Conservation (phyloP, 2,888 invertebrate genomes). For the Merodon equestris region DNA sequence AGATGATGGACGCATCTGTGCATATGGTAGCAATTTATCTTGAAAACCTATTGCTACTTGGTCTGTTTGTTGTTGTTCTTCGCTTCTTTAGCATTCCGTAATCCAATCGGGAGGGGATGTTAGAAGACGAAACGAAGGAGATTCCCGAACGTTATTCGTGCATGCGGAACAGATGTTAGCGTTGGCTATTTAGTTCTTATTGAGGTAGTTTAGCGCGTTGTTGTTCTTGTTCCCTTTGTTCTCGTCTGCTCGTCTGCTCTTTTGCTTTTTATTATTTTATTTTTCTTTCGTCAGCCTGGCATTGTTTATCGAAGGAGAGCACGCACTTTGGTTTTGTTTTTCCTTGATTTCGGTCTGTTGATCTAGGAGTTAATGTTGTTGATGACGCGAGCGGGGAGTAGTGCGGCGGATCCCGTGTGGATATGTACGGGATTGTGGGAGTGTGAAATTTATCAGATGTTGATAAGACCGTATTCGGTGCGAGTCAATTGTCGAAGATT, state of each 20-base stretch:
- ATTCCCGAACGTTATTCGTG: constrained; percentile 34
- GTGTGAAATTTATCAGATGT: constrained; percentile 41
- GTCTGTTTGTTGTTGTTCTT: neutral
- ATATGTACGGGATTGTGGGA: neutral
- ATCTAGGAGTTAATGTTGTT: constrained; percentile 41
- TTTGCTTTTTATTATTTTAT: too few relatives aligned
- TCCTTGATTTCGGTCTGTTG: constrained; percentile 30
- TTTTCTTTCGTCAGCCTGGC: too few relatives aligned
- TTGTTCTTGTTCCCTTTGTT: neutral
- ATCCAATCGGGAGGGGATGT: constrained; percentile 12
- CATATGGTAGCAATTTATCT: constrained; percentile 47
- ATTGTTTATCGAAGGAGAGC: constrained; percentile 38
- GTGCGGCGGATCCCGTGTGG: neutral
- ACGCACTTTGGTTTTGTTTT: constrained; percentile 26
- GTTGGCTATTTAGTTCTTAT: constrained; percentile 25
- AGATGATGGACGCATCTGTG: constrained; percentile 40
- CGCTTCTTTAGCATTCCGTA: neutral
- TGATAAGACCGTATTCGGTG: constrained; percentile 6
- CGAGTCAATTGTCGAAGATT: constrained; percentile 23
- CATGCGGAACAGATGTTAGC: constrained; percentile 48
- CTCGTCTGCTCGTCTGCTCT: neutral
- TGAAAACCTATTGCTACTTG: constrained; percentile 16
- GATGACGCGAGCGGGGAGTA: constrained; percentile 1
- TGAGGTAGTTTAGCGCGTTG: constrained; percentile 6
- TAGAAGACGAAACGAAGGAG: constrained; percentile 15